A percentile compares a stretch with the other conserved stretches of the same genome.
Conservation (phyloP, 2,797 vertebrate species). For the Rhynchonycteris naso region DNA sequence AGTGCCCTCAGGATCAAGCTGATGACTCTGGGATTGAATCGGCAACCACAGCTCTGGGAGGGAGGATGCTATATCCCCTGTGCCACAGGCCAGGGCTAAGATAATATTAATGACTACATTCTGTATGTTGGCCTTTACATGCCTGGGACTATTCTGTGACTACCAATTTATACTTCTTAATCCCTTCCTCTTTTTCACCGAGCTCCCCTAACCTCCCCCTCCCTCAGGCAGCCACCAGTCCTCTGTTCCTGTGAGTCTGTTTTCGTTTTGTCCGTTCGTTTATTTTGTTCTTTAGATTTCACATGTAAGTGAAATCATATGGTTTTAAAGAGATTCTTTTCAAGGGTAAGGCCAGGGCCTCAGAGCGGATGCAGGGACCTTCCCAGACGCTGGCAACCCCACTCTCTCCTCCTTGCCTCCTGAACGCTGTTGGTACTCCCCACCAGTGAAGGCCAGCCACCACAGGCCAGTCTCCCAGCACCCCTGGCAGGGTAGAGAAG, state of each 20-base stretch:
- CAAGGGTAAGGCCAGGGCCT: neutral
- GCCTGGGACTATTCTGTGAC: neutral
- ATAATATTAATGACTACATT: accelerated
- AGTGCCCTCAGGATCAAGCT: too few relatives aligned
- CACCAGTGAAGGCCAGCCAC: neutral
- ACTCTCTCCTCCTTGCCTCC: neutral
- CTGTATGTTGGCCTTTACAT: neutral
- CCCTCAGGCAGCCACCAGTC: neutral
- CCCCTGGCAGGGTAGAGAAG: neutral
- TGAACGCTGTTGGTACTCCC: neutral
- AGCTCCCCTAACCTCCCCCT: neutral
- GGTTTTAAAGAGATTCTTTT: neutral
- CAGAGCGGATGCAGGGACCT: neutral
- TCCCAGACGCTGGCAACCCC: neutral
- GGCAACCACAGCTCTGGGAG: too few relatives aligned
- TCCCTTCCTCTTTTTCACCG: neutral
- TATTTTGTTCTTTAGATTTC: neutral
- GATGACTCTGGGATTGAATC: too few relatives aligned
- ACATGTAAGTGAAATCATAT: neutral
- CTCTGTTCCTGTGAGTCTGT: neutral
- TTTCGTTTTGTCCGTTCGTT: neutral
- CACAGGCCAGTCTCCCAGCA: neutral
- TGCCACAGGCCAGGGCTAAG: too few relatives aligned
- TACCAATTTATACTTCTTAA: too few relatives aligned
- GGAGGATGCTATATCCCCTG: too few relatives aligned